Evolutionary conservation across 2,113 vertebrate species (phyloP), one percentile per base, ranked within the genome.

Genomic region (Phalacrocorax brasilianus): DNA sequence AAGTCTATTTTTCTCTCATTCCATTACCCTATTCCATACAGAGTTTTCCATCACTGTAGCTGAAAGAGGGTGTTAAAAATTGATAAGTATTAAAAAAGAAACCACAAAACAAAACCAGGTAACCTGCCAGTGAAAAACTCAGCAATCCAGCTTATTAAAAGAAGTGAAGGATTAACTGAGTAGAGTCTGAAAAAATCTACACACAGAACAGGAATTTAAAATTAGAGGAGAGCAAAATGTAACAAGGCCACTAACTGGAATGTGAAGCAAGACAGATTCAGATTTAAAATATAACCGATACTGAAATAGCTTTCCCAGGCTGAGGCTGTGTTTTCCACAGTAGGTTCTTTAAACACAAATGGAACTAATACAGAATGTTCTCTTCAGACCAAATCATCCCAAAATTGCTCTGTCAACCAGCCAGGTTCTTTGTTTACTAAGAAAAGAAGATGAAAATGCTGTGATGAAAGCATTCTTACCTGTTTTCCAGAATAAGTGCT

Each of bases 401-500:
- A 1, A 78, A 75, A 68, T 78, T 72, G 28, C 73, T 68, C 47
- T 56, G 23, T 14, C 13, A 61, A 85, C 38, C 32, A 70, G 28
- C 12, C 66, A 42, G 10, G 18, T 79, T 88, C 66, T 91, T 93
- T 82, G 35, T 76, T 92, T 90, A 66, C 53, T 22, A 44, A 79
- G 30, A 42, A 68, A 84, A 89, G 33, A 87, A 27, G 17, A 74
- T 42, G 3, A 32, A 72, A 76, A 38, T 16, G 11, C 14, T 33
- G 24, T 28, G 16, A 40, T 61, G 12, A 61, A 85, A 79, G 11
- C 58, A 28, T 66, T 68, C 94, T 88, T 93, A 96, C 94, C 59
- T 14, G 53, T 79, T 94, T 95, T 32, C 90, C 95, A 77, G 94
- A 88, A 12, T 94, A 96, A 88, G 74, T 93, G 85, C 35, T 93